A percentile compares a stretch with the other conserved stretches of the same genome.
Conservation (phyloP, 2,888 invertebrate genomes). For the Leptinotarsa rubiginosa region DNA sequence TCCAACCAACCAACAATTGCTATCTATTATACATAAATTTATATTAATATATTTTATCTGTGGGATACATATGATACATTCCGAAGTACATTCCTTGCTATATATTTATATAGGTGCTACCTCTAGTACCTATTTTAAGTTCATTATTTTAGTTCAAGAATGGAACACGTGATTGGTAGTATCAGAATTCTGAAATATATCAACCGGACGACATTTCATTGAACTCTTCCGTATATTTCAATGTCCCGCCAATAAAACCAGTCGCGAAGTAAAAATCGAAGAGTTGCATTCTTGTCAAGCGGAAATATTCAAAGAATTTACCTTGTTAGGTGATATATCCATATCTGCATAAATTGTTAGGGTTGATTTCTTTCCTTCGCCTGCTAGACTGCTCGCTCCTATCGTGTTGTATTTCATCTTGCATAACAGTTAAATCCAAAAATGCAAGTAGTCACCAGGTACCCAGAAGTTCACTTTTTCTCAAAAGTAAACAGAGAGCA, state of each 20-base stretch:
- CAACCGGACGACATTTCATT: conserved; percentile 7
- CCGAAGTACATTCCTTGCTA: not conserved
- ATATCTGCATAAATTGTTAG: conserved; percentile 75
- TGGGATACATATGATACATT: not conserved
- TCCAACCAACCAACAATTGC: not conserved
- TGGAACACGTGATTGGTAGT: not conserved
- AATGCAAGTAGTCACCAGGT: conserved; percentile 10
- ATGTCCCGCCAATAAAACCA: conserved; percentile 20
- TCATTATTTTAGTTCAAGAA: not conserved
- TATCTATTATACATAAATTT: not conserved
- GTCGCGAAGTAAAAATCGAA: conserved; percentile 11
- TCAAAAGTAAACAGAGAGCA: conserved; percentile 11
- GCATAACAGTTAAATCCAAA: conserved; percentile 26
- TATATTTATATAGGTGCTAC: too few relatives aligned
- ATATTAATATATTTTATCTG: too few relatives aligned
- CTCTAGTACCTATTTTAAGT: not conserved
- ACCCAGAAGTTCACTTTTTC: conserved; percentile 28
- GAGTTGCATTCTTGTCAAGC: conserved; percentile 13
- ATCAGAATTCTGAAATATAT: not conserved
- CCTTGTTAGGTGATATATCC: conserved; percentile 71
- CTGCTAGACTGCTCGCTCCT: conserved; percentile 75
- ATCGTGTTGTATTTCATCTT: conserved; percentile 74
- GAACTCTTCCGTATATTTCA: conserved; percentile 15
- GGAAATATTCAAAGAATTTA: conserved; percentile 54
- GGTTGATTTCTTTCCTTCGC: conserved; percentile 76